Evolutionary conservation across 2,113 vertebrate species (phyloP).

Genomic region (Rhineura floridana): DNA sequence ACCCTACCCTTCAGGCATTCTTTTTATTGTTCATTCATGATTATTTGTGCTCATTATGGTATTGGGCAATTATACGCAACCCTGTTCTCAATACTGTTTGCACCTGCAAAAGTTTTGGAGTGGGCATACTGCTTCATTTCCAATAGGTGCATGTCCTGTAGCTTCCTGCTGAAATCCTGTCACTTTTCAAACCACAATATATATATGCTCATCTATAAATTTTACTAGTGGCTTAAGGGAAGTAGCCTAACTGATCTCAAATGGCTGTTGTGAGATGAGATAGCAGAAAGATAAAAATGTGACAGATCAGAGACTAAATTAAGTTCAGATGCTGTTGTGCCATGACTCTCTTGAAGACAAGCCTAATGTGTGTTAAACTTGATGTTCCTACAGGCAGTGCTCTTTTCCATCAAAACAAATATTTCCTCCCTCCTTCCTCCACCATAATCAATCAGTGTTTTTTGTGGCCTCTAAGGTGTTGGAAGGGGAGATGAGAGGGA

Average conservation of each 20-base stretch:
- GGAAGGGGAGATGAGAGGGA: neutral
- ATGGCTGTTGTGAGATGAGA: neutral
- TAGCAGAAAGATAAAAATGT: neutral
- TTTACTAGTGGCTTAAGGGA: neutral
- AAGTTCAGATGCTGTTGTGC: neutral
- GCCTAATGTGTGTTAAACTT: neutral
- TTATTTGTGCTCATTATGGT: too few species aligned
- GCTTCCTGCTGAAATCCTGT: too few species aligned
- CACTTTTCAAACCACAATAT: too few species aligned
- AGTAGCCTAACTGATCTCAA: neutral
- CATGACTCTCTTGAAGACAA: neutral
- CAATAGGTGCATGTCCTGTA: too few species aligned
- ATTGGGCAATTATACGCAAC: too few species aligned
- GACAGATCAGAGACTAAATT: neutral
- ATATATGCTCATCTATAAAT: neutral
- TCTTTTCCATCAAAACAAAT: neutral
- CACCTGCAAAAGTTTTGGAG: too few species aligned
- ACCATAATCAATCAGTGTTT: neutral
- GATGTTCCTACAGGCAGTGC: neutral
- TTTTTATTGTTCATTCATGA: too few species aligned
- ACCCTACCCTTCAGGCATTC: too few species aligned
- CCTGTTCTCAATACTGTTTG: too few species aligned
- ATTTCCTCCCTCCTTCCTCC: neutral
- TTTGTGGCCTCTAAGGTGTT: neutral
- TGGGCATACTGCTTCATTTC: too few species aligned